Evolutionary conservation across 2,888 invertebrate genomes (phyloP).

Genomic region (Dynastes tityus): DNA sequence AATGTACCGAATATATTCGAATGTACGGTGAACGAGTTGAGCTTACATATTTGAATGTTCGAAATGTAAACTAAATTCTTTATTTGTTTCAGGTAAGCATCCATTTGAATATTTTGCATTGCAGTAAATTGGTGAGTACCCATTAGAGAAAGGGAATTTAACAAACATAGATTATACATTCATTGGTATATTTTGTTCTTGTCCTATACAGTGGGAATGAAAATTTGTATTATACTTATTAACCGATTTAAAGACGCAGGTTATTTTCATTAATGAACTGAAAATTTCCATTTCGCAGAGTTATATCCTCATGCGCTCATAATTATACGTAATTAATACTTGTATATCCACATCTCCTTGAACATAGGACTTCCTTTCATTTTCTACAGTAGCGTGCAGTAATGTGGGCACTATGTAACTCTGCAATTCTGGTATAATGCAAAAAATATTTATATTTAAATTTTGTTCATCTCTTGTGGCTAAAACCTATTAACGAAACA

Average conservation of each 20-base stretch:
- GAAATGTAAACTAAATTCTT: constrained; percentile 3
- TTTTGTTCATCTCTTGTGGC: too few relatives aligned
- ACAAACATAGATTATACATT: neutral
- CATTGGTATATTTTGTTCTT: too few relatives aligned
- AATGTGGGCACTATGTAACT: too few relatives aligned
- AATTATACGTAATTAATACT: neutral
- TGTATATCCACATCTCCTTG: neutral
- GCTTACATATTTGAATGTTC: neutral
- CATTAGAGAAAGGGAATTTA: neutral
- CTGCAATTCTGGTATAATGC: too few relatives aligned
- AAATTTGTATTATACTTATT: too few relatives aligned
- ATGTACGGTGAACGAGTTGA: neutral
- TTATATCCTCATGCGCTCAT: neutral
- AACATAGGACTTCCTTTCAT: neutral
- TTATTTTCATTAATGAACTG: too few relatives aligned
- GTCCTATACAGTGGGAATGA: too few relatives aligned
- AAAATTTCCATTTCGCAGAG: neutral
- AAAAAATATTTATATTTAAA: too few relatives aligned
- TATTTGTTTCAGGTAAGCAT: constrained; percentile 32
- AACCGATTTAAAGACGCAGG: too few relatives aligned
- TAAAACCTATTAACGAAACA: too few relatives aligned
- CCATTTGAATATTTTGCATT: neutral
- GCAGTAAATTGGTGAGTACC: constrained; percentile 16
- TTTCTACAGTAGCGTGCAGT: neutral
- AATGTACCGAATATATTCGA: neutral